Percentiles rank a stretch among this genome's conserved stretches.
These are phyloP conservation scores for Theristus sp. DNA, from an alignment of 2,888 invertebrate genomes.

Conservation along the genomic window DNA sequence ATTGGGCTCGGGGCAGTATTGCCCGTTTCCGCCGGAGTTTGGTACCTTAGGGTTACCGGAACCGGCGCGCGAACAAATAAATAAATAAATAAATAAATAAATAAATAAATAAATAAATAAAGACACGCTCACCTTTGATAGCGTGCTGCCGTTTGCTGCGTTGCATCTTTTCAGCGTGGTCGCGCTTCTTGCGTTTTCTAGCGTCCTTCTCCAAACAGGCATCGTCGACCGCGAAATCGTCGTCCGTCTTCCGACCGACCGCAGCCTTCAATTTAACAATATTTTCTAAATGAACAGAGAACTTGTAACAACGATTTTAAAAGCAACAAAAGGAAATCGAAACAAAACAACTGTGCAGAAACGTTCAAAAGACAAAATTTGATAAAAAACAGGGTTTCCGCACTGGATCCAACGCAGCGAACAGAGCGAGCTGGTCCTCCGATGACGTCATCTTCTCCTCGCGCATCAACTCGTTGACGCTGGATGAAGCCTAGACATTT, in stretches of 20 bases:
- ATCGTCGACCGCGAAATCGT: slow-evolving; percentile 54
- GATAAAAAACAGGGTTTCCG: slow-evolving; percentile 11
- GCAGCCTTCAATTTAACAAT: neutral
- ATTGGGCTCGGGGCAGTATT: no score
- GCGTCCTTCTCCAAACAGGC: slow-evolving; percentile 59
- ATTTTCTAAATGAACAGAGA: no score
- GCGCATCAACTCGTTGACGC: slow-evolving; percentile 31
- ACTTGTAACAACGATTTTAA: neutral
- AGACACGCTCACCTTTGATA: neutral
- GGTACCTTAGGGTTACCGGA: no score
- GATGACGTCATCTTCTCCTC: slow-evolving; percentile 57
- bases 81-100: no score
- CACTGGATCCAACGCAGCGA: slow-evolving; percentile 50
- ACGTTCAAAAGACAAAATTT: neutral
- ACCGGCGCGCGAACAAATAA: no score
- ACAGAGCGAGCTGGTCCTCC: slow-evolving; percentile 58
- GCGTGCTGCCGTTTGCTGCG: slow-evolving; percentile 6
- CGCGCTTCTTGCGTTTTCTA: slow-evolving; percentile 26
- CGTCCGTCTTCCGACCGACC: slow-evolving; percentile 24
- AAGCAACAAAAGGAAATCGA: neutral
- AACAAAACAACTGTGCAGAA: neutral
- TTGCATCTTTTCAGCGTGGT: slow-evolving; percentile 15
- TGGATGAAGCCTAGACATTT: neutral
- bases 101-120: no score
- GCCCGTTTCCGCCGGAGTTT: no score